Conservation (phyloP, 2,888 invertebrate species). For the Julus scanicus region DNA sequence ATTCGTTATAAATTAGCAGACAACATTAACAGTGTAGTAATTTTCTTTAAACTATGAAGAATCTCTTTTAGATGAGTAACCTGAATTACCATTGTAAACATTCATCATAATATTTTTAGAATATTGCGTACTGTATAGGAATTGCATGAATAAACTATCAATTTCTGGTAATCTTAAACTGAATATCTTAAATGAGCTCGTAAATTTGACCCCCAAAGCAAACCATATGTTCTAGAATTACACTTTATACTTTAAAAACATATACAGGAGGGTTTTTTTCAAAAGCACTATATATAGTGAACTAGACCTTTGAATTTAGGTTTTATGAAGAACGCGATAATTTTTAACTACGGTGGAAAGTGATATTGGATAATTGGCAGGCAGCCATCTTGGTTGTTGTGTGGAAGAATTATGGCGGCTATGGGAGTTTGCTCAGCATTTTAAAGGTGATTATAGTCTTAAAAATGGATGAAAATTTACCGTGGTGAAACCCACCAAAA, state of each 20-base stretch:
- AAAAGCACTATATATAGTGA: neutral
- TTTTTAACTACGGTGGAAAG: constrained; percentile 4
- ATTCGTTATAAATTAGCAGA: no score
- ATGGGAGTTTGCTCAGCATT: no score
- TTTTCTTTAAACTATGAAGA: no score
- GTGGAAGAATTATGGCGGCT: no score
- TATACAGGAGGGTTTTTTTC: neutral
- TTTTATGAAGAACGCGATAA: neutral
- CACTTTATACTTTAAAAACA: neutral
- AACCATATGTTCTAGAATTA: constrained; percentile 13
- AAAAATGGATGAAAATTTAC: no score
- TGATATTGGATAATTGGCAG: neutral
- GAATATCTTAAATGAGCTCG: neutral
- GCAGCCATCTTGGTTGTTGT: no score
- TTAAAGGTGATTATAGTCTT: no score
- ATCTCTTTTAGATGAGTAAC: no score
- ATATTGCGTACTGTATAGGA: neutral
- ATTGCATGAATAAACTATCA: neutral
- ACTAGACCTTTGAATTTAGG: neutral
- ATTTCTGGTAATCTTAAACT: neutral
- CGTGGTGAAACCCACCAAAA: no score
- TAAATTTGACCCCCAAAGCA: neutral
- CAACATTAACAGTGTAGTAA: no score
- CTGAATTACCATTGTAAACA: no score
- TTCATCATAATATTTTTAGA: no score